Evolutionary conservation across 2,888 invertebrate species (phyloP).

Genomic region (Andrena haemorrhoa): DNA sequence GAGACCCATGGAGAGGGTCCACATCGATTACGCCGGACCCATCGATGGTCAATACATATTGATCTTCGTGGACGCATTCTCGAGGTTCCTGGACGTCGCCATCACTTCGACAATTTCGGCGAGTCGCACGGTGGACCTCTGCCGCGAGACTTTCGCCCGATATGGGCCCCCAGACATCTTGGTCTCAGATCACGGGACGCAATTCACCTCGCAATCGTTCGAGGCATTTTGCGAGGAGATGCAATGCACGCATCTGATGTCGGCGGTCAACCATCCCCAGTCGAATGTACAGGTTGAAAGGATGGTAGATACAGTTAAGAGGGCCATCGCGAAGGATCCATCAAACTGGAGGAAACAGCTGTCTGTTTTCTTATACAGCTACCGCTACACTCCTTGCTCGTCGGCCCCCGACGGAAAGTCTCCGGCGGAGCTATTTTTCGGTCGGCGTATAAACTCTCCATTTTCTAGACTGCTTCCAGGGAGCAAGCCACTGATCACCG

Average conservation of each 20-base stretch:
- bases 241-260: neutral
- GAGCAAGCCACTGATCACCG: neutral
- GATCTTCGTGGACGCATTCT: neutral
- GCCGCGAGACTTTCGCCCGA: neutral
- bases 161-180: neutral
- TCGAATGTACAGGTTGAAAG: neutral
- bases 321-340: neutral
- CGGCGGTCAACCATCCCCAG: neutral
- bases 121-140: neutral
- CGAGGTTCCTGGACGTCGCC: neutral
- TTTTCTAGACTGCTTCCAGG: neutral
- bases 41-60: neutral
- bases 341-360: neutral
- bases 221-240: neutral
- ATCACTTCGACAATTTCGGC: neutral
- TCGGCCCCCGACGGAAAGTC: neutral
- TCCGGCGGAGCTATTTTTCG: neutral
- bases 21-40: neutral
- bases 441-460: neutral
- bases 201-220: neutral
- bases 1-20: neutral
- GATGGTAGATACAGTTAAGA: slow-evolving; percentile 3
- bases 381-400: neutral
- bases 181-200: slow-evolving; percentile 1
- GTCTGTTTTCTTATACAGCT: neutral